Evolutionary conservation across 1,140 invertebrate species (phyloP).

Genomic region (Ceratoteleas bidentatus): DNA sequence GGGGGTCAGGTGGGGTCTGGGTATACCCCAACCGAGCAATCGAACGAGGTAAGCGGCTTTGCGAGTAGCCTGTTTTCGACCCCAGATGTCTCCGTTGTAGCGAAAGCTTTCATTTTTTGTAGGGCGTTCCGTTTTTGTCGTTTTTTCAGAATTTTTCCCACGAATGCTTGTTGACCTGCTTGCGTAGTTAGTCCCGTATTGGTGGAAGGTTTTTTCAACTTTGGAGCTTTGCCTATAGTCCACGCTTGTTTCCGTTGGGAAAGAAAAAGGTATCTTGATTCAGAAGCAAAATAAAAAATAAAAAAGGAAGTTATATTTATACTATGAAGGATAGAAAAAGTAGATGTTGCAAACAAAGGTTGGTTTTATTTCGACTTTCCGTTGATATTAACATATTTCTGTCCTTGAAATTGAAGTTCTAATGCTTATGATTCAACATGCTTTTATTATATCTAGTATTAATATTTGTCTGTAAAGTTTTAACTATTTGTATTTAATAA

Average conservation of each 20-base stretch:
- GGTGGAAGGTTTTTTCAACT: conserved; percentile 9
- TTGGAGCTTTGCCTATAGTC: conserved; percentile 17
- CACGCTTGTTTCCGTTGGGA: conserved; percentile 8
- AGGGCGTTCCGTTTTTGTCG: conserved; percentile 18
- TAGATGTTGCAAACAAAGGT: too few species aligned
- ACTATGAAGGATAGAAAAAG: too few species aligned
- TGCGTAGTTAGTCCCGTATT: conserved; percentile 9
- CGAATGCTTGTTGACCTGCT: conserved; percentile 29
- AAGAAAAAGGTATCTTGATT: too few species aligned
- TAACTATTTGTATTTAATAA: too few species aligned
- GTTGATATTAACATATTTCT: too few species aligned
- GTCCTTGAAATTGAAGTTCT: too few species aligned
- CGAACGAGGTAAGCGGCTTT: conserved; percentile 69
- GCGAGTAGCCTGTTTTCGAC: conserved; percentile 17
- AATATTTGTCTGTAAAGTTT: too few species aligned
- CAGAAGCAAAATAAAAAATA: too few species aligned
- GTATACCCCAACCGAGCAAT: conserved; percentile 23
- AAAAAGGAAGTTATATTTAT: too few species aligned
- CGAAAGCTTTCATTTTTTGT: conserved; percentile 37
- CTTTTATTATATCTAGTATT: too few species aligned
- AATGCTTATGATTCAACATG: too few species aligned
- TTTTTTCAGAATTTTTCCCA: conserved; percentile 6
- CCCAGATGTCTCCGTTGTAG: conserved; percentile 13
- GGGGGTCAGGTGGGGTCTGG: not conserved
- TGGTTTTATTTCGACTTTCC: too few species aligned